These are phyloP conservation scores for Julus scandinavius DNA, from an alignment of 2,888 invertebrate species.

Conservation along the genomic window DNA sequence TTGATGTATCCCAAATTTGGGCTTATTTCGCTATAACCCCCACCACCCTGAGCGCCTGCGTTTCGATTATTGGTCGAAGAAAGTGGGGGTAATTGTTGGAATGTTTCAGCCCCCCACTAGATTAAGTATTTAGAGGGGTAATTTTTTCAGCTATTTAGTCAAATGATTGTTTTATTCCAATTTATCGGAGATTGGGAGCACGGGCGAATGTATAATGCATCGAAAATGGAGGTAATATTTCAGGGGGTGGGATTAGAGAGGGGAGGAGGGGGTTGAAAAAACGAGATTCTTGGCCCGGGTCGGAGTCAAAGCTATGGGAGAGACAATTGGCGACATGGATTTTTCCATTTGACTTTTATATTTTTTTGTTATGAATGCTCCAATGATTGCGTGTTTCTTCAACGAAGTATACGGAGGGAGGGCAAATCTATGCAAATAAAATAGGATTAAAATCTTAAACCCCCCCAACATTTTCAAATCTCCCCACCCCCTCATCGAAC, in stretches of 20 bases:
- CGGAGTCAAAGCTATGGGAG: neutral
- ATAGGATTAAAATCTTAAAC: slow-evolving; percentile 39
- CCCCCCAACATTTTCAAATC: neutral
- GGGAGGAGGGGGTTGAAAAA: neutral
- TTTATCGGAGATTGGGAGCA: slow-evolving; percentile 49
- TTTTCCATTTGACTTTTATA: slow-evolving; percentile 51
- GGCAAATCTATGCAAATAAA: slow-evolving; percentile 38
- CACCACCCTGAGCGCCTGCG: neutral
- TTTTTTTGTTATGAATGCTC: slow-evolving; percentile 53
- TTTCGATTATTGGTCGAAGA: slow-evolving; percentile 29
- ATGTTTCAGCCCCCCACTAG: slow-evolving; percentile 39
- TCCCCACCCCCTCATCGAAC: slow-evolving; percentile 7
- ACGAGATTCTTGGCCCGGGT: slow-evolving; percentile 32
- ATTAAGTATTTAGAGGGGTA: slow-evolving; percentile 55
- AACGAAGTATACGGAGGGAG: slow-evolving; percentile 5
- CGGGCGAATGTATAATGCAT: slow-evolving; percentile 37
- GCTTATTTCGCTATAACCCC: slow-evolving; percentile 35
- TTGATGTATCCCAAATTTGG: neutral
- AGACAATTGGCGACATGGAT: slow-evolving; percentile 40
- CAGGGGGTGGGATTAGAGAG: slow-evolving; percentile 39
- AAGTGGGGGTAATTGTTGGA: slow-evolving; percentile 39
- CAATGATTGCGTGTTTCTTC: slow-evolving; percentile 23
- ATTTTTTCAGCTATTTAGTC: slow-evolving; percentile 56
- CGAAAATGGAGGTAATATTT: slow-evolving; percentile 25
- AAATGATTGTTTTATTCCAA: slow-evolving; percentile 56